Percentiles rank a stretch among this genome's conserved stretches.
These are phyloP conservation scores for Quiscalus mexicanus DNA, from an alignment of 2,113 vertebrate genomes.

Conservation along the genomic window DNA sequence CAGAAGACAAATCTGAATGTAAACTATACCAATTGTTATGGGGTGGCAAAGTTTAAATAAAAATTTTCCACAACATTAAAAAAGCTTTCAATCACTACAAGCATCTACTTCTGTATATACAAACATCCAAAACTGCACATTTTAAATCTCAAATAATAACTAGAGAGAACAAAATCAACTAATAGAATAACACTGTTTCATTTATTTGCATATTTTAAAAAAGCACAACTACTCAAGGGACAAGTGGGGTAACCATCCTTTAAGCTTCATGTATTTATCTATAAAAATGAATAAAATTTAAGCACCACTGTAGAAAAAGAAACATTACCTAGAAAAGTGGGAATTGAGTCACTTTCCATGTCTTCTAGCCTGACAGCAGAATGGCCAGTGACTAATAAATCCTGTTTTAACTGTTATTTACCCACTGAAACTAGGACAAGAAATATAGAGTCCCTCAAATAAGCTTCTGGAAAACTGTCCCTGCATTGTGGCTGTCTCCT, in stretches of 20 bases:
- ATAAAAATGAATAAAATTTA: not conserved
- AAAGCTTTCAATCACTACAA: not conserved
- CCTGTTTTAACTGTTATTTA: not conserved
- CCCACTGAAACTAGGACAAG: not conserved
- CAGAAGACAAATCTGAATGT: not conserved
- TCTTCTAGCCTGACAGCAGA: not conserved
- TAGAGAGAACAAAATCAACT: not conserved
- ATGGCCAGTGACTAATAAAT: not conserved
- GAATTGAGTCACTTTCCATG: not conserved
- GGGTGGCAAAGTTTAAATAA: not conserved
- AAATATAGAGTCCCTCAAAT: not conserved
- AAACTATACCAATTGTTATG: not conserved
- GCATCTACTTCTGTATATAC: not conserved
- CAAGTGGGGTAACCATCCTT: not conserved
- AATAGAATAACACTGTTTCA: not conserved
- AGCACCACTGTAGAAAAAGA: not conserved
- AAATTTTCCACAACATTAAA: not conserved
- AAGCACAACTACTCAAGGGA: not conserved
- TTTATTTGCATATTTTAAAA: not conserved
- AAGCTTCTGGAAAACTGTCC: not conserved
- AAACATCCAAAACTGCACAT: not conserved
- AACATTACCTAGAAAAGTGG: not conserved
- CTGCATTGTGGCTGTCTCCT: fast-evolving
- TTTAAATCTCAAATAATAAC: not conserved
- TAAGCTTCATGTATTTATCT: not conserved